Base-by-base conservation (phyloP, 2,113 vertebrate species). In the Maccullochella peelii region DNA sequence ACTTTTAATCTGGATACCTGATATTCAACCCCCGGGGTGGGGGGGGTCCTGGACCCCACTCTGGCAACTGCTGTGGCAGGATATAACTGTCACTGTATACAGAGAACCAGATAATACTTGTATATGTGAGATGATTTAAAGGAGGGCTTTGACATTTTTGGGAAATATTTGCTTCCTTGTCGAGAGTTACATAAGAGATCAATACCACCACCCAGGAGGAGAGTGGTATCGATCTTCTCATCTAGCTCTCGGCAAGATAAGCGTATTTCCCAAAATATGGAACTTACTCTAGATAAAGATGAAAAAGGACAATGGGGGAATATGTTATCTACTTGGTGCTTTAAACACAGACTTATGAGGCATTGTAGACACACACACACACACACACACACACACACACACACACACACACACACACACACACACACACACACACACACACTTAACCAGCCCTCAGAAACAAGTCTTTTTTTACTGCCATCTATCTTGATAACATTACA, bases 401-500 rank as follows among this genome's bases (percentile, higher is more conserved):
- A 36, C 33, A 36, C 33, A 36, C 36, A 30, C 25, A 47, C 50
- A 58, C 62, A 67, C 61, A 65, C 23, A 52, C 67, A 84, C 67
- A 47, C 25, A 54, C 40, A 63, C 33, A 78, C 40, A 27, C 27
- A 61, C 44, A 49, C 42, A 50, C 49, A 33, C 49, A 33, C 50
- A 72, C 65, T 8, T 1, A 54, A 40, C 16, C 49, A 47, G 58
- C 30, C 36, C 25, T 59, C 63, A 55, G 33, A 66, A 40, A 74
- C n/a, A 62, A 62, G 59, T 73, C 42, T 68, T 73, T 73, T 50
- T 68, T 49, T 69, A n/a, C 42, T 61, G 47, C 3, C 38, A 15
- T 65, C 33, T 62, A 52, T 83, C 71, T 63, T 36, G 75, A 91
- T 78, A 80, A 59, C 27, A 5, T 70, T 27, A 36, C 12, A 9